These are phyloP conservation scores for Iphiclides podalirius DNA, from an alignment of 2,888 invertebrate species.

Conservation along the genomic window DNA sequence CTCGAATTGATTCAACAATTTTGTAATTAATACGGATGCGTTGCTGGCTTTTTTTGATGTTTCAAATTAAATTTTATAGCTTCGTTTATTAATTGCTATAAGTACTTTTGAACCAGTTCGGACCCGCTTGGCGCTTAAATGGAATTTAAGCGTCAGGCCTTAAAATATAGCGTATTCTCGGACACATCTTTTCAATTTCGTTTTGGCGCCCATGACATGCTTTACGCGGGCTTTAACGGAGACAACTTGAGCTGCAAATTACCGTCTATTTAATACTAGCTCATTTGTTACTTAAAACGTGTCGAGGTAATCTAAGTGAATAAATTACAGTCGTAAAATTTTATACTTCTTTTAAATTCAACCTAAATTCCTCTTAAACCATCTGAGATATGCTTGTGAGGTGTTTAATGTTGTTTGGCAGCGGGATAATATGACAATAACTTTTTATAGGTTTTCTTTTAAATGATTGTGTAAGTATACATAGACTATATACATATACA, in stretches of 20 bases:
- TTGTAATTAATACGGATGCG: constrained; percentile 16
- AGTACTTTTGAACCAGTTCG: constrained; percentile 13
- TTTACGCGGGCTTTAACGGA: constrained; percentile 16
- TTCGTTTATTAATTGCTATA: constrained; percentile 20
- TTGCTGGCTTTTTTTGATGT: constrained; percentile 12
- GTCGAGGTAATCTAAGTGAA: constrained; percentile 11
- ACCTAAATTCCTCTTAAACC: constrained; percentile 15
- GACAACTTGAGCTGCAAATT: constrained; percentile 16
- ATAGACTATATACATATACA: too few relatives aligned
- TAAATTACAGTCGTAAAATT: constrained; percentile 15
- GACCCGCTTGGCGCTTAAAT: constrained; percentile 3
- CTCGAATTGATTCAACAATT: constrained; percentile 12
- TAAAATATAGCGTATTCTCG: neutral
- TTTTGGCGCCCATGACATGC: constrained; percentile 7
- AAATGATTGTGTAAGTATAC: too few relatives aligned
- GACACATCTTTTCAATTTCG: constrained; percentile 4
- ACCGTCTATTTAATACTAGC: constrained; percentile 17
- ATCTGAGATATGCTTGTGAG: constrained; percentile 6
- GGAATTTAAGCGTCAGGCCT: too few relatives aligned
- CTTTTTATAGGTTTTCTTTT: neutral
- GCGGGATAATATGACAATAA: constrained; percentile 2
- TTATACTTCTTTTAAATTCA: constrained; percentile 21
- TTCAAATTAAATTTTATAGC: constrained; percentile 20
- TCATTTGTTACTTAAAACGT: constrained; percentile 20
- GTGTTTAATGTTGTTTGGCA: constrained; percentile 7